These are phyloP conservation scores for Anoplius nigerrimus DNA, from an alignment of 2,888 invertebrate species.

Conservation along the genomic window DNA sequence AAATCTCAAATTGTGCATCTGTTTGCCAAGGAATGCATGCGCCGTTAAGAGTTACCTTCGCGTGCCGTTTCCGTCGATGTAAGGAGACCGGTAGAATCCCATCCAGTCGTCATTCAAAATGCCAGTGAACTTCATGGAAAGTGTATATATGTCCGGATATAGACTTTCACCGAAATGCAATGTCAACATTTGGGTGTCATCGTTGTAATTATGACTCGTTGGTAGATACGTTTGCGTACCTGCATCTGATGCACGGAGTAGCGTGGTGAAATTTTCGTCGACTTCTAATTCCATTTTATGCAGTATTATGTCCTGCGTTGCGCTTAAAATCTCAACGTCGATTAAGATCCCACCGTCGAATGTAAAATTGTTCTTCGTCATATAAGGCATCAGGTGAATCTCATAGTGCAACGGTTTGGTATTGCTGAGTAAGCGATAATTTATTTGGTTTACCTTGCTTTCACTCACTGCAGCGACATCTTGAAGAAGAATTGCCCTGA, in stretches of 20 bases:
- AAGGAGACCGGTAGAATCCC: slow-evolving; percentile 31
- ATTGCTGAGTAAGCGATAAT: slow-evolving; percentile 77
- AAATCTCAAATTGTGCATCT: too few relatives aligned
- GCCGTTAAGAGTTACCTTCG: slow-evolving; percentile 68
- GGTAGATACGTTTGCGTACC: too few relatives aligned
- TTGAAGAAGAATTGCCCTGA: background rate
- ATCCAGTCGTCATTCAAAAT: slow-evolving; percentile 4
- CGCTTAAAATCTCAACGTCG: slow-evolving; percentile 15
- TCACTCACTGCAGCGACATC: background rate
- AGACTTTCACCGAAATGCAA: slow-evolving; percentile 14
- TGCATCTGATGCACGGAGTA: too few relatives aligned
- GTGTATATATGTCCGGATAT: background rate
- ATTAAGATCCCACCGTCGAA: slow-evolving; percentile 44
- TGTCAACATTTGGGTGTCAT: slow-evolving; percentile 23
- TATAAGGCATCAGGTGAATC: slow-evolving; percentile 76
- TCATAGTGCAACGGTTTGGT: slow-evolving; percentile 77
- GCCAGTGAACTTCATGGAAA: slow-evolving; percentile 21
- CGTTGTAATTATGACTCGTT: background rate
- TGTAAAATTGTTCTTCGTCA: slow-evolving; percentile 65
- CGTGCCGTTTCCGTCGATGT: slow-evolving; percentile 61
- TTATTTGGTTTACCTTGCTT: background rate
- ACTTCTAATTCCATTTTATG: slow-evolving; percentile 38
- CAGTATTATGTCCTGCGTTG: slow-evolving; percentile 25
- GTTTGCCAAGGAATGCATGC: too few relatives aligned
- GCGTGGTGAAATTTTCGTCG: slow-evolving; percentile 3